Base-by-base conservation (phyloP, 2,113 vertebrate genomes). In the Coregonus clupeaformis region DNA sequence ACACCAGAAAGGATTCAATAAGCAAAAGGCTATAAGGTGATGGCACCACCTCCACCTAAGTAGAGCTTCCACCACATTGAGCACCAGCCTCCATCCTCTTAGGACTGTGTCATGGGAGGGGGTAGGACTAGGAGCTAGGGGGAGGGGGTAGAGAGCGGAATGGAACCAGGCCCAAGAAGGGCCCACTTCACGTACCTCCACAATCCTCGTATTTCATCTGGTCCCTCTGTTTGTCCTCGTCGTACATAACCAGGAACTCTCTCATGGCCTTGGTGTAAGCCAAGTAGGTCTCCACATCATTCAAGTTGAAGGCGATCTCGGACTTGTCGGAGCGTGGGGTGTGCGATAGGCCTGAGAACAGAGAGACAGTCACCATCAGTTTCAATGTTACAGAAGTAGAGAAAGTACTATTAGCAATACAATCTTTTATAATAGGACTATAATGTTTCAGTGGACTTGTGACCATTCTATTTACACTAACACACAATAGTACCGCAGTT, bases 121-220 rank as follows among this genome's bases (percentile, higher is more conserved):
- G 14, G 12, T 14, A 14, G 14, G 49, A 32, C 1, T 32, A 32
- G 5, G 30, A 32, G 30, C 32, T 36, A 2, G 16, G 49, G 18
- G 13, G 16, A 20, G 52, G 18, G 20, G 18, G 18, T 55, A 60
- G 57, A 60, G n/a, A 22, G 6, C n/a, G 2, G 6, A 60, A 60
- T 55, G 52, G 57, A 60, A 22, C 57, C 0, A 55, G 13, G 52
- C 52, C 18, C 16, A 55, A 20, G 16, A 55, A 6, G 52, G 52
- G 12, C 18, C 9, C 52, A n/a, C 16, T 57, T n/a, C 29, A 12
- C n/a, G 4, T 89, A 99, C 98, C 84, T 83, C 91, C 91, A 63
- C 98, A 99, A 3, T 96, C 92, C 75, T 97, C 91, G 68, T 93
- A 98, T 13, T 89, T 69, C 9, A 93, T 92, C 49, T 79, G 85